phyloP scores from a whole-genome alignment of 2,888 invertebrate genomes.

The Cheilosia impressa region DNA sequence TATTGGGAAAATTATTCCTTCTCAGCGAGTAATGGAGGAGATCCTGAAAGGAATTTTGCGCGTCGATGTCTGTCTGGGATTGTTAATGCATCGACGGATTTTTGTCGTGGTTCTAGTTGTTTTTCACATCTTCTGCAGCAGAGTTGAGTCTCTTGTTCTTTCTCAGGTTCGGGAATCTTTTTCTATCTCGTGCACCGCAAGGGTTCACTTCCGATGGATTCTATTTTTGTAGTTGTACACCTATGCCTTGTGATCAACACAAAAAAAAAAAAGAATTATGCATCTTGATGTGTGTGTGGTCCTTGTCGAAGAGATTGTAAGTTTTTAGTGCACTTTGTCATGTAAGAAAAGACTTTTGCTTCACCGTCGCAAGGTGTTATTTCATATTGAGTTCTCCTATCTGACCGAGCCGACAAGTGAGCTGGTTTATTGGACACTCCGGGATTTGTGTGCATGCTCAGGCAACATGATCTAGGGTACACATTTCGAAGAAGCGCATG shows the following conservation, averaged over 20 bases:
- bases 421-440: constrained; percentile 15
- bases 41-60: constrained; percentile 70
- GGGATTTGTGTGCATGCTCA: constrained; percentile 9
- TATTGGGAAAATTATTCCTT: constrained; percentile 58
- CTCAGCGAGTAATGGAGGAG: neutral
- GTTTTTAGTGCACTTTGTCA: constrained; percentile 51
- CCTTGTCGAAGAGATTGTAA: constrained; percentile 10
- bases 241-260: constrained; percentile 33
- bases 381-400: constrained; percentile 57
- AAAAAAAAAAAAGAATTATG: constrained; percentile 34
- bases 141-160: constrained; percentile 35
- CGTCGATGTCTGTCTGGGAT: constrained; percentile 72
- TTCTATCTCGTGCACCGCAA: constrained; percentile 55
- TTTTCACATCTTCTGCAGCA: constrained; percentile 5
- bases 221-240: constrained; percentile 61
- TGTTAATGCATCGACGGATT: constrained; percentile 73
- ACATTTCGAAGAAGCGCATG: constrained; percentile 10
- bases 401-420: constrained; percentile 46
- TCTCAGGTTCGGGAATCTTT: constrained; percentile 60
- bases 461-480: constrained; percentile 49
- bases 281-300: constrained; percentile 60
- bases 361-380: constrained; percentile 62
- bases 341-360: constrained; percentile 42
- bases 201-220: constrained; percentile 27
- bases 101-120: constrained; percentile 60